Conservation (phyloP, 2,888 invertebrate species). For the Euspilapteryx auroguttella region DNA sequence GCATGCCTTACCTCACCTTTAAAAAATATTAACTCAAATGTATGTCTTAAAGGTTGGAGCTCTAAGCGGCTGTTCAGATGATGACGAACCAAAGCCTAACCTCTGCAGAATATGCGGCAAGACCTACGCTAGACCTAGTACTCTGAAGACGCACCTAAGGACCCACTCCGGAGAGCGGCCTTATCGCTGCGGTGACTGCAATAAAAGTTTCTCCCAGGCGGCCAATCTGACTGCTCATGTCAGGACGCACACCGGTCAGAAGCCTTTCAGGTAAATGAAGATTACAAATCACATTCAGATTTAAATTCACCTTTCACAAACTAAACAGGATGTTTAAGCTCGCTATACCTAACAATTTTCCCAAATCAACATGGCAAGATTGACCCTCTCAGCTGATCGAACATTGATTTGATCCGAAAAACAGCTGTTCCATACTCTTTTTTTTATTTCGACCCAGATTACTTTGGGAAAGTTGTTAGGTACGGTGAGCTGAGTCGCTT, state of each 20-base stretch:
- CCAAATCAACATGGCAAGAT: no score
- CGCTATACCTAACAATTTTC: no score
- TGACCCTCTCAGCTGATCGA: no score
- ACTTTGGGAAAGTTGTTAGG: no score
- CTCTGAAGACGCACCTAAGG: slow-evolving; percentile 93
- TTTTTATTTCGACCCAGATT: no score
- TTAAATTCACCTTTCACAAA: background rate
- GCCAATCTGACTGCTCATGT: slow-evolving; percentile 98
- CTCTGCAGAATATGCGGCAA: slow-evolving; percentile 95
- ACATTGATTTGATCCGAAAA: no score
- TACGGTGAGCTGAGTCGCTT: no score
- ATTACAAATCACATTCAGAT: background rate
- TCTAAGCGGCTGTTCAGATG: slow-evolving; percentile 64
- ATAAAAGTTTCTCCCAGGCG: slow-evolving; percentile 97
- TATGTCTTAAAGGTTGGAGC: slow-evolving; percentile 37
- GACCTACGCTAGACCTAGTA: slow-evolving; percentile 94
- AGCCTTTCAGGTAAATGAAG: slow-evolving; percentile 73
- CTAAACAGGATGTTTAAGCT: no score
- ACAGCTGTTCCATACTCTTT: no score
- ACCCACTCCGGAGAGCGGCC: slow-evolving; percentile 97
- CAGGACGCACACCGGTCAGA: slow-evolving; percentile 95
- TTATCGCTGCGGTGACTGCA: slow-evolving; percentile 87
- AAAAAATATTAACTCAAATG: no score
- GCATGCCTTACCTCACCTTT: no score
- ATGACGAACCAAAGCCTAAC: slow-evolving; percentile 81